Evolutionary conservation across 2,888 invertebrate genomes (phyloP).

Genomic region (Disparrhopalites patrizii): DNA sequence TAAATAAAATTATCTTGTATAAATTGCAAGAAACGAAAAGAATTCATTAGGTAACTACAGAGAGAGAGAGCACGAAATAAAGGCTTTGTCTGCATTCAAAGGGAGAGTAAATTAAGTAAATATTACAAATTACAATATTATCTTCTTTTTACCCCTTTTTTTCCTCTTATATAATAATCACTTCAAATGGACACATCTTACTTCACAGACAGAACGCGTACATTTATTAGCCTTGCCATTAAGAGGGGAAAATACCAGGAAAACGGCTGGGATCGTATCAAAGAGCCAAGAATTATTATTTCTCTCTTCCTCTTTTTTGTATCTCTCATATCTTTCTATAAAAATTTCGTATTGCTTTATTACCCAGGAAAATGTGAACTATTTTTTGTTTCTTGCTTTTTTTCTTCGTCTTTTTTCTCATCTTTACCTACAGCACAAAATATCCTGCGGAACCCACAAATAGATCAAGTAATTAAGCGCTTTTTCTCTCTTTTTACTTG

Average conservation of each 20-base stretch:
- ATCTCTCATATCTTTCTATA: background rate
- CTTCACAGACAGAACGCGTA: no score
- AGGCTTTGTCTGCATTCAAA: background rate
- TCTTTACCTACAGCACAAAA: background rate
- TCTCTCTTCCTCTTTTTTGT: background rate
- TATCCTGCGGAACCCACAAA: constrained; percentile 1
- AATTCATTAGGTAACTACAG: background rate
- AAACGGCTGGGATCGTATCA: no score
- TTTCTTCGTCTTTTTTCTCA: background rate
- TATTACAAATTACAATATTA: no score
- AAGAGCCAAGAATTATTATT: no score
- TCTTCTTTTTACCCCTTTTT: no score
- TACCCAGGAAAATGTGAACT: background rate
- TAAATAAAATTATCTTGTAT: constrained; percentile 7
- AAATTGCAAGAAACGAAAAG: constrained; percentile 1
- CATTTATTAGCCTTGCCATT: no score
- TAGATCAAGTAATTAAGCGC: constrained; percentile 7
- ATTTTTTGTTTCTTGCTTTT: background rate
- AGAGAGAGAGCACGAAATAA: background rate
- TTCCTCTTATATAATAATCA: no score
- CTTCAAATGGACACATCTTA: no score
- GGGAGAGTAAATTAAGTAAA: constrained; percentile 16
- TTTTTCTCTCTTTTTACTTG: no score
- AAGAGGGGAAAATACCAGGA: no score
- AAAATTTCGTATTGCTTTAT: background rate